phyloP scores from a whole-genome alignment of 2,113 vertebrate species.

The Alosa alosa region DNA sequence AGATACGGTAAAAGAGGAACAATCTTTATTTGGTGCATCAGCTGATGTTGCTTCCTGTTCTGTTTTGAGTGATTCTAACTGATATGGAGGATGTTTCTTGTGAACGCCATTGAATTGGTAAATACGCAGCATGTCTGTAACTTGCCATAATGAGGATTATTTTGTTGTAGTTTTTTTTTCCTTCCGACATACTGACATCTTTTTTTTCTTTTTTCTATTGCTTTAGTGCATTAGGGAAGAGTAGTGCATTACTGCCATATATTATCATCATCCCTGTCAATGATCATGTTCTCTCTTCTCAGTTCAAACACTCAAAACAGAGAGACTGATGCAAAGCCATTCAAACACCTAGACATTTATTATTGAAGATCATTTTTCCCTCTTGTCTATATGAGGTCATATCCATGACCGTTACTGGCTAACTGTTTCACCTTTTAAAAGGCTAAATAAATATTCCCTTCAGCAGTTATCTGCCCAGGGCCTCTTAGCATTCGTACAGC shows the following conservation, averaged over 20 bases:
- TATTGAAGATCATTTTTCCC: no score
- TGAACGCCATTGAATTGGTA: background rate
- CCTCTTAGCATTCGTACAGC: background rate
- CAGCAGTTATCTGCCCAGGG: background rate
- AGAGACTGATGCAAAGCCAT: no score
- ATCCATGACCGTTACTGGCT: background rate
- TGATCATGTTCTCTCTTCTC: background rate
- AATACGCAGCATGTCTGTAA: background rate
- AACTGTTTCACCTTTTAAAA: background rate
- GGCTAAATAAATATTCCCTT: background rate
- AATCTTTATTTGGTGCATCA: background rate
- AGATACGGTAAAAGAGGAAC: background rate
- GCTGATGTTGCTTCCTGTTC: background rate
- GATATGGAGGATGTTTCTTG: background rate
- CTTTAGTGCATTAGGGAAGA: background rate
- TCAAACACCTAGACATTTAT: no score
- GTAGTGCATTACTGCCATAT: background rate
- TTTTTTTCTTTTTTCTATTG: background rate
- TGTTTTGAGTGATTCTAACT: background rate
- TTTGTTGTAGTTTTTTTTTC: background rate
- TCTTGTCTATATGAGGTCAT: background rate
- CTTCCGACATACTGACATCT: background rate
- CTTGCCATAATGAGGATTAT: background rate
- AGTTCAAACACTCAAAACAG: background rate
- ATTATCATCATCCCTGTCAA: no score